Evolutionary conservation across 2,113 vertebrate genomes (phyloP).

Genomic region (Smithornis capensis): DNA sequence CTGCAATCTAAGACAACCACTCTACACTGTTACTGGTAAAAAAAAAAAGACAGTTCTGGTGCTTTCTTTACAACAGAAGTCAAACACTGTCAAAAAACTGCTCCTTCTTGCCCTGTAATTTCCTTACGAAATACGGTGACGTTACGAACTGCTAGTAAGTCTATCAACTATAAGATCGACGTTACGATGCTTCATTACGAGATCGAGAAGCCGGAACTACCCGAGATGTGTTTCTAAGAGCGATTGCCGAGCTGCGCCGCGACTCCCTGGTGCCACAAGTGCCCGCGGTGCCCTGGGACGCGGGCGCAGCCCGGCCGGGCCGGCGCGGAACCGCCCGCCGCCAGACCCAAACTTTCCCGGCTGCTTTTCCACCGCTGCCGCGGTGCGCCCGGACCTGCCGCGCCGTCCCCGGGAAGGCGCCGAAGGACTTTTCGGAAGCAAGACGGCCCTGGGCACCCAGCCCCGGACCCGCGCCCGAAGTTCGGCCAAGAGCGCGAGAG

Average conservation of each 20-base stretch:
- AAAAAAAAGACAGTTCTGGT: neutral
- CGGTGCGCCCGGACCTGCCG: accelerated
- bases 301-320: neutral
- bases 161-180: accelerated
- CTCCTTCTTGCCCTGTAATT: neutral
- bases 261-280: accelerated
- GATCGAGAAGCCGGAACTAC: neutral
- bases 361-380: neutral
- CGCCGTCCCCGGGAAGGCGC: neutral
- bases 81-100: neutral
- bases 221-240: neutral
- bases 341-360: neutral
- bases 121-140: neutral
- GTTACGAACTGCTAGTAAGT: neutral
- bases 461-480: neutral
- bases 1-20: neutral
- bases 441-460: too few species aligned
- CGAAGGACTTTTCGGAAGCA: neutral
- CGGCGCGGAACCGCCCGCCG: neutral
- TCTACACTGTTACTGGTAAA: too few species aligned
- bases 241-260: accelerated
- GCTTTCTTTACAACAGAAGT: neutral
- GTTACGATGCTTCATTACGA: too few species aligned
- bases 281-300: neutral
- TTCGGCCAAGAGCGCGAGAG: neutral